These are phyloP conservation scores for Galemys pyrenaicus DNA, from an alignment of 2,113 vertebrate species.

Conservation along the genomic window DNA sequence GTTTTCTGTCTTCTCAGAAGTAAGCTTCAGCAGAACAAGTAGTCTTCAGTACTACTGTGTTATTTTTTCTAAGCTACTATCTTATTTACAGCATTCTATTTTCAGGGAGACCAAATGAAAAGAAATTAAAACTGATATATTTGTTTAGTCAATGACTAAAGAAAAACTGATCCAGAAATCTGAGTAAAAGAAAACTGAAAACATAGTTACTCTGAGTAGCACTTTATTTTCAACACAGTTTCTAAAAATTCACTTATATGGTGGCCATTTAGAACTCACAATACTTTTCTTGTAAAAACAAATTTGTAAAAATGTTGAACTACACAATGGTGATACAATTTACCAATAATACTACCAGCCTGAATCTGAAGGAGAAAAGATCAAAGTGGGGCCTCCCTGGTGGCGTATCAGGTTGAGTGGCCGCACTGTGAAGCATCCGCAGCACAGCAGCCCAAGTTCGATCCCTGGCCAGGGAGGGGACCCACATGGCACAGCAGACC, in stretches of 20 bases:
- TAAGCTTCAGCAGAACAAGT: background rate
- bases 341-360: background rate
- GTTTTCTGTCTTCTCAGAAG: background rate
- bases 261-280: background rate
- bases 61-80: background rate
- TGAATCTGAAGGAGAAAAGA: background rate
- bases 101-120: background rate
- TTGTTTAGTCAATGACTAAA: background rate
- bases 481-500: no score
- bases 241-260: background rate
- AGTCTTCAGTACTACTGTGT: background rate
- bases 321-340: background rate
- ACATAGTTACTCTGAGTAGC: background rate
- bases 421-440: no score
- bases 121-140: background rate
- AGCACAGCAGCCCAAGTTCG: no score
- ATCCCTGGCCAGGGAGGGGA: no score
- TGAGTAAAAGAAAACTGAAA: conserved; percentile 5
- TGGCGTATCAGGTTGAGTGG: no score
- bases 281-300: background rate
- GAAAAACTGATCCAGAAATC: conserved; percentile 23
- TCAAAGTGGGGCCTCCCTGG: no score
- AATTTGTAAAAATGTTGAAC: background rate
- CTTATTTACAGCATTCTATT: background rate
- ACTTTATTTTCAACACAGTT: background rate